phyloP scores from a whole-genome alignment of 2,888 invertebrate species.

The Brachyopa scutellaris region DNA sequence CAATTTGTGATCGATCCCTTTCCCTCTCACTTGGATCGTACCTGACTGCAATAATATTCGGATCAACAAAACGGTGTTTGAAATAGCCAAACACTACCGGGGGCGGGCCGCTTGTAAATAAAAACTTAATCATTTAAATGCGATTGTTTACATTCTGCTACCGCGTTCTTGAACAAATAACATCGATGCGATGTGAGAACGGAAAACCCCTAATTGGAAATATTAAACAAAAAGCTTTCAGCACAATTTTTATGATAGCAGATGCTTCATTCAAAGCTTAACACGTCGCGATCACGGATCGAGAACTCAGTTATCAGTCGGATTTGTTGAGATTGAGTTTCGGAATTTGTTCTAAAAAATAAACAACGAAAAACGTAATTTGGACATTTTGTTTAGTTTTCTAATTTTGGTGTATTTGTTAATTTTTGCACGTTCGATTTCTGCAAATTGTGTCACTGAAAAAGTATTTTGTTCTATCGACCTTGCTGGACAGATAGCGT shows the following conservation, averaged over 20 bases:
- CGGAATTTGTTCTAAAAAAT: background rate
- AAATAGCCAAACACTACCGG: background rate
- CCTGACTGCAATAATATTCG: slow-evolving; percentile 30
- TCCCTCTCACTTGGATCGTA: slow-evolving; percentile 3
- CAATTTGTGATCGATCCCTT: slow-evolving; percentile 24
- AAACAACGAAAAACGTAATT: background rate
- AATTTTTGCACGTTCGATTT: background rate
- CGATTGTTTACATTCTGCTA: slow-evolving; percentile 37
- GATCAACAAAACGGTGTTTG: background rate
- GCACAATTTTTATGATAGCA: slow-evolving; percentile 2
- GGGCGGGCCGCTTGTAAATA: slow-evolving; percentile 43
- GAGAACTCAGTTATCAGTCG: slow-evolving; percentile 10
- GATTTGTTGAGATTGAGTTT: background rate
- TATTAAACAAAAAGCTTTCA: slow-evolving; percentile 22
- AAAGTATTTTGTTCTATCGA: background rate
- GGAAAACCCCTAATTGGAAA: slow-evolving; percentile 46
- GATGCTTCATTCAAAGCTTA: slow-evolving; percentile 15
- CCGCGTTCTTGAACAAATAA: slow-evolving; percentile 35
- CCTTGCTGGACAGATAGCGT: background rate
- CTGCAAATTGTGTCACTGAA: background rate
- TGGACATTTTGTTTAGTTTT: background rate
- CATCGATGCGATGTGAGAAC: slow-evolving; percentile 22
- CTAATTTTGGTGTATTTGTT: background rate
- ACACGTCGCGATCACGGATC: background rate
- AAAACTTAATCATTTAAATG: slow-evolving; percentile 34